Percentiles rank a stretch among this genome's conserved stretches.
Conservation (phyloP, 2,888 invertebrate genomes). For the Dioctria linearis region DNA sequence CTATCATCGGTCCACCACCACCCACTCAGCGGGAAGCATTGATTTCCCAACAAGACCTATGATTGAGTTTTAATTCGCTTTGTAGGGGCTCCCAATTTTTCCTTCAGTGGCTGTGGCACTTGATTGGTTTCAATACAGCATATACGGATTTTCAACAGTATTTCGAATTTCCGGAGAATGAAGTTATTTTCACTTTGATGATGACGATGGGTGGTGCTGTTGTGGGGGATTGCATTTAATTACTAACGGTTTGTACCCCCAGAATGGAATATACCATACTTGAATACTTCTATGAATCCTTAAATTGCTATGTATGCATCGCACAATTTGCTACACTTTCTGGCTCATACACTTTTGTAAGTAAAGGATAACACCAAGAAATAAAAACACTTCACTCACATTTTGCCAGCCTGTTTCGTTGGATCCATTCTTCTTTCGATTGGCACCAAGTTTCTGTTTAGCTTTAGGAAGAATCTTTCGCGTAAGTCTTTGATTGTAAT, state of each 20-base stretch:
- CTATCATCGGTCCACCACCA: background rate
- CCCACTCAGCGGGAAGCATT: slow-evolving; percentile 24
- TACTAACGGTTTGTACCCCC: slow-evolving; percentile 1
- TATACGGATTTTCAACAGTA: slow-evolving; percentile 1
- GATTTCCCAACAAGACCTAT: slow-evolving; percentile 47
- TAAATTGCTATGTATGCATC: too few relatives aligned
- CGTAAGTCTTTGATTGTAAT: too few relatives aligned
- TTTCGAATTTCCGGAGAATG: slow-evolving; percentile 24
- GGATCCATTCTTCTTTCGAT: slow-evolving; percentile 16
- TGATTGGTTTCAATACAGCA: slow-evolving; percentile 27
- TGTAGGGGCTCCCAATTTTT: slow-evolving; percentile 44
- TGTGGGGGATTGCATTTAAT: slow-evolving; percentile 21
- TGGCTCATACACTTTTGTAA: background rate
- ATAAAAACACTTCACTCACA: slow-evolving; percentile 8
- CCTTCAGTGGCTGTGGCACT: background rate
- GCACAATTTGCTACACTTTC: background rate
- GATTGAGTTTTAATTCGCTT: slow-evolving; percentile 52
- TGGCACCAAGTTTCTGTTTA: too few relatives aligned
- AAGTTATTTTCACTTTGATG: background rate
- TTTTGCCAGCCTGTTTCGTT: slow-evolving; percentile 28
- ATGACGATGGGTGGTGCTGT: background rate
- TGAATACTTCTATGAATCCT: too few relatives aligned
- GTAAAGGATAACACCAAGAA: background rate
- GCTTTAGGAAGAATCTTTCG: too few relatives aligned
- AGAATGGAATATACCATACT: background rate